Percentiles rank a stretch among this genome's conserved stretches.
Conservation (phyloP, 2,113 vertebrate genomes). For the Cottus gobio region DNA sequence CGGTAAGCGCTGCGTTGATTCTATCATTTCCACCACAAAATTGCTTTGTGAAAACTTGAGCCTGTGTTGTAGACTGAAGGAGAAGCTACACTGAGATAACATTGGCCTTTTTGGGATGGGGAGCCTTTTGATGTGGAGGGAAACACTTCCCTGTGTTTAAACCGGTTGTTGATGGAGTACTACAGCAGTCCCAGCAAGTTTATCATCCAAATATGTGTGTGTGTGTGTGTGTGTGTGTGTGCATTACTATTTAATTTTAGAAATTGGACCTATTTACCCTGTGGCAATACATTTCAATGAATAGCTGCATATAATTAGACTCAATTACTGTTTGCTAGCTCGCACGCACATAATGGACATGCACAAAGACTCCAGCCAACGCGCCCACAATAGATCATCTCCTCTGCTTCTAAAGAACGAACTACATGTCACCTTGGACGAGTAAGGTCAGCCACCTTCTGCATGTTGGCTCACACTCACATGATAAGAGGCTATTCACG, state of each 20-base stretch:
- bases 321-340: constrained; percentile 48
- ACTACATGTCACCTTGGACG: constrained; percentile 13
- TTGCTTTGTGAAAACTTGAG: constrained; percentile 1
- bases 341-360: constrained; percentile 22
- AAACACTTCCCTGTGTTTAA: constrained; percentile 34
- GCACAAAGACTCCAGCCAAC: constrained; percentile 5
- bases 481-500: not conserved
- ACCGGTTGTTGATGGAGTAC: constrained; percentile 24
- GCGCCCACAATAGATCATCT: constrained; percentile 1
- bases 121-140: constrained; percentile 38
- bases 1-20: not conserved
- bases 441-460: not conserved
- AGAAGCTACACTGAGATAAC: constrained; percentile 7
- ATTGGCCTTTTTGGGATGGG: constrained; percentile 24
- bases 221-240: not conserved
- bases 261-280: constrained; percentile 53
- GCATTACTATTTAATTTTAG: constrained; percentile 37
- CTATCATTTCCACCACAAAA: not conserved
- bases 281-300: constrained; percentile 57
- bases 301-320: constrained; percentile 72
- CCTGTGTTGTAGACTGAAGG: not conserved
- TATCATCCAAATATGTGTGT: constrained; percentile 13
- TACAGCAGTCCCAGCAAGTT: constrained; percentile 44
- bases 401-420: constrained; percentile 6
- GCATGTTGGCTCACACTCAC: not conserved